Evolutionary conservation across 1,140 invertebrate species (phyloP).

Genomic region (Drosophila prosaltans): DNA sequence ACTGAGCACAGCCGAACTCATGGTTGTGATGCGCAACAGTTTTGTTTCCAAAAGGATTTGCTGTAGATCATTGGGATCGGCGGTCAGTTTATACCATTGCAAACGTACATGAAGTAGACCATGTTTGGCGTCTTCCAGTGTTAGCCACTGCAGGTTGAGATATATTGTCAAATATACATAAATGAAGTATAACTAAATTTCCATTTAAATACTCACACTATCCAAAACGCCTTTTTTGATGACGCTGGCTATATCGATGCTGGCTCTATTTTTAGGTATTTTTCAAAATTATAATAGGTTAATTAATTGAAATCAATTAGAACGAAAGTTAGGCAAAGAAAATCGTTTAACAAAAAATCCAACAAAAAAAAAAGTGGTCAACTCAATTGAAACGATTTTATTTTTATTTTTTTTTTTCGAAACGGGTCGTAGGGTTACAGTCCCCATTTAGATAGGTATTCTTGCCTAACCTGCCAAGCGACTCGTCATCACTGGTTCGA

Average conservation of each 20-base stretch:
- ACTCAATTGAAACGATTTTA: conserved; percentile 15
- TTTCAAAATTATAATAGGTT: background rate
- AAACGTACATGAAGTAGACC: conserved; percentile 94
- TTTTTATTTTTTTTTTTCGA: background rate
- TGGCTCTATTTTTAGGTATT: conserved; percentile 83
- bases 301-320: conserved; percentile 7
- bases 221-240: conserved; percentile 88
- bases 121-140: conserved; percentile 96
- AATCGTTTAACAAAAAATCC: conserved; percentile 20
- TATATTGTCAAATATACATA: background rate
- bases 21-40: conserved; percentile 88
- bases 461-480: conserved; percentile 90
- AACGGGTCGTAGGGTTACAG: conserved; percentile 20
- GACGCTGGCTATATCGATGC: conserved; percentile 87
- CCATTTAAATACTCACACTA: conserved; percentile 85
- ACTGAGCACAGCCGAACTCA: conserved; percentile 90
- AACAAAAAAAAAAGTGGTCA: conserved; percentile 9
- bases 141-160: conserved; percentile 90
- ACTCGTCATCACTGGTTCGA: conserved; percentile 89
- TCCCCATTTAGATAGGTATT: conserved; percentile 18
- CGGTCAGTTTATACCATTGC: conserved; percentile 92
- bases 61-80: conserved; percentile 88
- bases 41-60: conserved; percentile 90
- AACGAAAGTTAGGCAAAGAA: background rate
- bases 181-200: no score